Base-by-base conservation (phyloP, 2,797 vertebrate genomes). In the Cryptoprocta ferox region DNA sequence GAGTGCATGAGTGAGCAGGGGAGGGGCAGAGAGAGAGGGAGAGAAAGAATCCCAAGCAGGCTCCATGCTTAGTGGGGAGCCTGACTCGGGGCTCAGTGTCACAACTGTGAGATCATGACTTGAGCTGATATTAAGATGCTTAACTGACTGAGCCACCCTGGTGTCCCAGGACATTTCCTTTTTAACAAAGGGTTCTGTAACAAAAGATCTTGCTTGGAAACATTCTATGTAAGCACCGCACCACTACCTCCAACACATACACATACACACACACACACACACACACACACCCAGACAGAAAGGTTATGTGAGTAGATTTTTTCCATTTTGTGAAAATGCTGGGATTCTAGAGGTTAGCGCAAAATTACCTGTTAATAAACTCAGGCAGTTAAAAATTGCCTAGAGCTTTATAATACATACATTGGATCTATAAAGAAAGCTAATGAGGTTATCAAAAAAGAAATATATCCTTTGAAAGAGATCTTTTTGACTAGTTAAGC, bases 261-360 rank as follows among this genome's bases (percentile, higher is more conserved):
- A 48, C 45, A 48, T 10, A 48, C 10, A 48, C 45, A 48, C 48
- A 48, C 11, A 48, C 11, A 48, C 48, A 48, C 48, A 48, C 11
- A 48, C 48, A 48, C 48, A 48, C 11, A 48, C 13, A 48, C 48
- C 48, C 12, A 48, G 48, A 48, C 12, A 48, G 45, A 87, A 93
- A 97, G 50, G 18, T 88, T 61, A 63, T 6, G 5, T 80, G 45
- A 81, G 12, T 42, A 80, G 37, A 30, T n/a, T 81, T 76, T 79
- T 82, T 48, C 48, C 50, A 91, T 73, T 95, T 95, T 96, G 30
- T 70, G 63, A 96, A 97, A 95, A 93, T 80, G 37, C 71, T 50
- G 96, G 71, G 53, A 92, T 35, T 91, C 71, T 50, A 87, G 75
- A 78, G 61, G 37, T 85, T 59, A 97, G 76, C 6, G 79, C 11